These are phyloP conservation scores for Genyomyrus donnyi DNA, from an alignment of 2,113 vertebrate genomes.

Conservation along the genomic window DNA sequence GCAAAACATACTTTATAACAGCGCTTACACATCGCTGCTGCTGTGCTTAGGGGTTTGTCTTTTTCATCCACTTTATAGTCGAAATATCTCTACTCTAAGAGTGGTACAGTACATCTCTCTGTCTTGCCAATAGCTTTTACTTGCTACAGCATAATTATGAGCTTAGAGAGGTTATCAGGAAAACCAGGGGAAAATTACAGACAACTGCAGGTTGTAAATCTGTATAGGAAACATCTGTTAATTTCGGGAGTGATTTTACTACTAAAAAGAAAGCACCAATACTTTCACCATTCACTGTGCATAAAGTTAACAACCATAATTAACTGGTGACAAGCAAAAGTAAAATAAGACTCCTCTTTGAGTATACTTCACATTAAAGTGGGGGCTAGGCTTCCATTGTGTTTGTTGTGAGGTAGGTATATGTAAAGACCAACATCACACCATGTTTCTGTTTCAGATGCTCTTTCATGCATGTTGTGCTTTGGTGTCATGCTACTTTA, in stretches of 20 bases:
- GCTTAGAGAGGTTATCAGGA: too few species aligned
- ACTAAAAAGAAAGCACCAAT: not conserved
- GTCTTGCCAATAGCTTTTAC: too few species aligned
- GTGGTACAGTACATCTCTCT: too few species aligned
- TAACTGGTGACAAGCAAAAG: not conserved
- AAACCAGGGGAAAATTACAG: not conserved
- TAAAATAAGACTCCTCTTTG: not conserved
- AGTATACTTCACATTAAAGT: not conserved
- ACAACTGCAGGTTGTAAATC: not conserved
- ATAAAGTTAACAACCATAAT: not conserved
- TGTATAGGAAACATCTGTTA: not conserved
- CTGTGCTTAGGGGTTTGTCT: too few species aligned
- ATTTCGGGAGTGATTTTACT: not conserved
- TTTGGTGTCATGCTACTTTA: too few species aligned
- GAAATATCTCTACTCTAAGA: too few species aligned
- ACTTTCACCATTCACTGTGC: not conserved
- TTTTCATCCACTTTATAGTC: too few species aligned
- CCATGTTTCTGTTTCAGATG: not conserved
- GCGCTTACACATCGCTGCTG: too few species aligned
- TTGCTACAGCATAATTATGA: too few species aligned
- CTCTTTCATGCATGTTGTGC: not conserved
- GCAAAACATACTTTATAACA: not conserved
- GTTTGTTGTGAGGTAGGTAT: not conserved
- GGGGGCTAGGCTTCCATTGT: not conserved
- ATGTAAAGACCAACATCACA: not conserved